Evolutionary conservation across 2,113 vertebrate species (phyloP).

Genomic region (Alethe castanea): DNA sequence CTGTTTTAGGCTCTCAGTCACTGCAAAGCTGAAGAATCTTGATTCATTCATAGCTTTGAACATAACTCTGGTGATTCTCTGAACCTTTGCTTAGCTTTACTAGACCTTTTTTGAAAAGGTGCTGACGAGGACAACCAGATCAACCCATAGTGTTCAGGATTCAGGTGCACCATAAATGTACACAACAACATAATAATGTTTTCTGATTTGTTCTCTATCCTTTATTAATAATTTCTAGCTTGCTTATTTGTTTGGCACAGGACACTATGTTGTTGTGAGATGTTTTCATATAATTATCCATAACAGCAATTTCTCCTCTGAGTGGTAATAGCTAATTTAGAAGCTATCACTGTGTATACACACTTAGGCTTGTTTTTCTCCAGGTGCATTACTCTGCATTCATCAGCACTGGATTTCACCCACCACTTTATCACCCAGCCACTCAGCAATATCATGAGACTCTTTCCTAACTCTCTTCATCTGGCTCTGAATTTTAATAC

Average conservation of each 20-base stretch:
- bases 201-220: not conserved
- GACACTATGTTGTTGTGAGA: not conserved
- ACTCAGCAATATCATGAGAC: not conserved
- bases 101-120: not conserved
- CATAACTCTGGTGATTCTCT: not conserved
- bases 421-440: conserved; percentile 16
- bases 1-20: not conserved
- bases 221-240: not conserved
- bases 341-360: not conserved
- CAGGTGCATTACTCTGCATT: conserved; percentile 19
- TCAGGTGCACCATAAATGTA: not conserved
- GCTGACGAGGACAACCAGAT: not conserved
- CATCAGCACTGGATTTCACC: not conserved
- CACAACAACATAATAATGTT: not conserved
- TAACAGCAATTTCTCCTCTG: not conserved
- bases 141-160: not conserved
- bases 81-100: not conserved
- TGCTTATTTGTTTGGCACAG: not conserved
- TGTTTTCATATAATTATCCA: conserved; percentile 1
- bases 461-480: not conserved
- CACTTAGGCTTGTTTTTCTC: conserved; percentile 8
- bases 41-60: not conserved
- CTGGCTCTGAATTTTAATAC: conserved; percentile 27
- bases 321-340: conserved; percentile 27
- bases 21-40: not conserved